Base-by-base conservation (phyloP, 2,888 invertebrate species). In the Antheraea assamensis region DNA sequence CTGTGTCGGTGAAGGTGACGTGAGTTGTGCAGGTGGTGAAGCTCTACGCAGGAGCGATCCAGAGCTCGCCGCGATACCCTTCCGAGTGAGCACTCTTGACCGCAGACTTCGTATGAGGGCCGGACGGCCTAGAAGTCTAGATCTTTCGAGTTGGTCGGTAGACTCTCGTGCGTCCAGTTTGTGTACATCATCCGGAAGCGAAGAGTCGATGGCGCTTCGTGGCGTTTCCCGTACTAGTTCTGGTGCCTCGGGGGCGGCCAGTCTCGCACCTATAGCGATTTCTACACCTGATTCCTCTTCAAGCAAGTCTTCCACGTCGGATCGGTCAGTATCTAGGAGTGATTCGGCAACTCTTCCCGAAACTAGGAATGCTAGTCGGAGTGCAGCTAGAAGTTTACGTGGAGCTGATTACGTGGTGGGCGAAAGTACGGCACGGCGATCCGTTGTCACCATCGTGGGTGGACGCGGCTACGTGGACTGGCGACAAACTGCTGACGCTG, bases 381-480 rank as follows among this genome's bases (percentile, higher is more conserved):
- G 85, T 58, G 95, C 91, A 7, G 94, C 82, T 24, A 83, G 92
- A 27, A 93, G 92, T 77, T 85, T 93, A 30, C 91, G 94, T 31
- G 94, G 92, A 2, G 88, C 92, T 13, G 92, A 93, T 79, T 93
- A 92, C 77, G 87, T 90, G 74, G 84, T 94, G 78, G 88, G 94
- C 64, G 88, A 89, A 79, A 84, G 95, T 83, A 78, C 95, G 82
- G 95, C 96, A 76, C 89, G 97, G 78, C 94, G 97, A 76, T 98
- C 98, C 0, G 96, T 98, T 42, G 96, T 98, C 68, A 98, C 98
- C 0, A 91, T 98, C 72, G 97, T 98, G 95, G 98, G 98, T 0
- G 98, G 98, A 2, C 95, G 98, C 19, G 98, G 98, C 4, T 98
- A 98, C 85, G 96, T 97, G 31, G 97, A 98, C 91, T 97, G 98